Percentiles rank a stretch among this genome's conserved stretches.
These are phyloP conservation scores for Himalopsyche japonica DNA, from an alignment of 2,888 invertebrate genomes.

Conservation along the genomic window DNA sequence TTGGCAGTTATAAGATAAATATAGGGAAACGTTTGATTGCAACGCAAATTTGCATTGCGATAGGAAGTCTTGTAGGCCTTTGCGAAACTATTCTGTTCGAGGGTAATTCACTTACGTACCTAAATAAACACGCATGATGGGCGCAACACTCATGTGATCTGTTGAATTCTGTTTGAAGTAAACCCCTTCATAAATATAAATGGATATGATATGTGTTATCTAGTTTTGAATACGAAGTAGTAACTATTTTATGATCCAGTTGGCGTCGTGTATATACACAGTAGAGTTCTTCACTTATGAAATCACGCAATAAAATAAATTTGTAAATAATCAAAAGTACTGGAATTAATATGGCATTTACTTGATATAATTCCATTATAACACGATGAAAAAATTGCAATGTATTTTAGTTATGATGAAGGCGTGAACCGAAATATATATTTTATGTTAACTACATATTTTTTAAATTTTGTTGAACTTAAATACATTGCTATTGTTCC, in stretches of 20 bases:
- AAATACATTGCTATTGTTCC: too few relatives aligned
- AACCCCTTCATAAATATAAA: background rate
- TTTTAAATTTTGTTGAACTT: too few relatives aligned
- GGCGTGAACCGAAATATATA: too few relatives aligned
- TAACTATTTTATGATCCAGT: background rate
- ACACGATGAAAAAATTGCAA: too few relatives aligned
- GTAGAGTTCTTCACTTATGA: too few relatives aligned
- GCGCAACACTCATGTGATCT: slow-evolving; percentile 1
- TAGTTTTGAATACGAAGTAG: background rate
- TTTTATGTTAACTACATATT: too few relatives aligned
- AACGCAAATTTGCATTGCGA: slow-evolving; percentile 18
- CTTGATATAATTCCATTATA: too few relatives aligned
- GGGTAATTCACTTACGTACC: slow-evolving; percentile 15
- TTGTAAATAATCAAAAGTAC: too few relatives aligned
- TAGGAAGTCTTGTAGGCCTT: background rate
- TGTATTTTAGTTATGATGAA: too few relatives aligned
- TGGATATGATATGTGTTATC: background rate
- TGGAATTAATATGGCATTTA: too few relatives aligned
- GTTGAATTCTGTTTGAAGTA: background rate
- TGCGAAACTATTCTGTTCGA: slow-evolving; percentile 4
- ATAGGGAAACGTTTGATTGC: background rate
- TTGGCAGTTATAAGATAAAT: background rate
- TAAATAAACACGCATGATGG: slow-evolving; percentile 22
- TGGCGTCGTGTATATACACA: background rate
- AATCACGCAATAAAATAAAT: too few relatives aligned